Evolutionary conservation across 2,888 invertebrate genomes (phyloP), one percentile per base, ranked within the genome.

Genomic region (Drosophila atroscutellata): DNA sequence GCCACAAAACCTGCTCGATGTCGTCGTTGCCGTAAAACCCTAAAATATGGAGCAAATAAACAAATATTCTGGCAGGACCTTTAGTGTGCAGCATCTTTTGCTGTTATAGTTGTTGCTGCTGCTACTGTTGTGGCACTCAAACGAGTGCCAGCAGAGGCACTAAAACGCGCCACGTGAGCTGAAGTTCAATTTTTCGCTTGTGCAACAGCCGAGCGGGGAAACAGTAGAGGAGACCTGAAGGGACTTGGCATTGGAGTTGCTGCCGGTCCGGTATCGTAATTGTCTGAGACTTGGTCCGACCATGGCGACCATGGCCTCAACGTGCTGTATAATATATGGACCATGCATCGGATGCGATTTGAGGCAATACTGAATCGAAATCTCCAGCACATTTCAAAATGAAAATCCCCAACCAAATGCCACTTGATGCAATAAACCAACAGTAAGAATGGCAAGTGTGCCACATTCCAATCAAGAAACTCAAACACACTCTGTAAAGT

Each of bases 351-450:
- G 70, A 74, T 78, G 71, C 90, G 85, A 90, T 87, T 86, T 72
- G 68, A 75, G 82, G 72, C 91, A 89, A 75, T 85, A 67, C 60
- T 66, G 70, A 70, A 68, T 57, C 70, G 86, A 86, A 70, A 68
- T 71, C 81, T 77, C 69, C 70, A 80, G 77, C 77, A 86, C 88
- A 82, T 81, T 91, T 89, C 90, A 77, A 80, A 91, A 83, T 85
- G 86, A 75, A 90, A 90, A 91, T 91, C 89, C 89, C 89, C 78
- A 78, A 70, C 80, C 86, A 86, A 91, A 91, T 83, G 83, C 90
- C 82, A 86, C 78, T 91, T 91, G 91, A 91, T 81, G 81, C 83
- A 89, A 91, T 90, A 91, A 91, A 89, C 89, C 81, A 90, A 89
- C 20, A 66, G 75, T 65, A 75, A 70, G 64, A 47, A 50, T 58